Conservation (phyloP, 2,113 vertebrate genomes). For the Tonatia bakeri region DNA sequence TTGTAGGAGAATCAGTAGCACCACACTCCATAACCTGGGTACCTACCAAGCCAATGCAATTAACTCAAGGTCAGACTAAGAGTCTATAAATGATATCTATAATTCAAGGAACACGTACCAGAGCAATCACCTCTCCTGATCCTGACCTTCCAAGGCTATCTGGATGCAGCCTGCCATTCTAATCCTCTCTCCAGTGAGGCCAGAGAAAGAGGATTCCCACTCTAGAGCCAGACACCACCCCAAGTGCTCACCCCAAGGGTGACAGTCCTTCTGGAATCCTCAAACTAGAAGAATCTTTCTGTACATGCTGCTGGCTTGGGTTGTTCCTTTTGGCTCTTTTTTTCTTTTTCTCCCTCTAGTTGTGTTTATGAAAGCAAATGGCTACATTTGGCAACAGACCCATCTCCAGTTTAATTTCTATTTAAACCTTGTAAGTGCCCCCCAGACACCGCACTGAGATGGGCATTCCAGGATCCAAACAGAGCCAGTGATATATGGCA, state of each 20-base stretch:
- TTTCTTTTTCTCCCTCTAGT: background rate
- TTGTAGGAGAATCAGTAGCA: background rate
- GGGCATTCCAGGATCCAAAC: conserved; percentile 39
- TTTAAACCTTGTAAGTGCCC: conserved; percentile 37
- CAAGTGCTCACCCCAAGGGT: background rate
- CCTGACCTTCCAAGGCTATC: conserved; percentile 24
- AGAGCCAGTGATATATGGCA: conserved; percentile 24
- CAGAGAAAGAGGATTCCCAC: background rate
- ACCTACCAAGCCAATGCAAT: background rate
- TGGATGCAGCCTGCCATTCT: background rate
- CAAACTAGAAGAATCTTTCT: background rate
- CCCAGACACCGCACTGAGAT: background rate
- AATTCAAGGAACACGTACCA: background rate
- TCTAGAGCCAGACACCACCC: background rate
- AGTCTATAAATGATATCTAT: conserved; percentile 17
- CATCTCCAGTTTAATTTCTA: conserved; percentile 32
- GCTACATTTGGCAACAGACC: background rate
- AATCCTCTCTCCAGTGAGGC: background rate
- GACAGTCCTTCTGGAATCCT: background rate
- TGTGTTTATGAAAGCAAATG: conserved; percentile 45
- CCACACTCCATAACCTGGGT: background rate
- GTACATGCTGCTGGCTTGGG: background rate
- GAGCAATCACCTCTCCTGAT: conserved; percentile 8
- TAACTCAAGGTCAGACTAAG: background rate
- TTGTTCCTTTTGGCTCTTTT: background rate